Conservation (phyloP, 1,140 invertebrate species). For the Listronotus bonariensis region DNA sequence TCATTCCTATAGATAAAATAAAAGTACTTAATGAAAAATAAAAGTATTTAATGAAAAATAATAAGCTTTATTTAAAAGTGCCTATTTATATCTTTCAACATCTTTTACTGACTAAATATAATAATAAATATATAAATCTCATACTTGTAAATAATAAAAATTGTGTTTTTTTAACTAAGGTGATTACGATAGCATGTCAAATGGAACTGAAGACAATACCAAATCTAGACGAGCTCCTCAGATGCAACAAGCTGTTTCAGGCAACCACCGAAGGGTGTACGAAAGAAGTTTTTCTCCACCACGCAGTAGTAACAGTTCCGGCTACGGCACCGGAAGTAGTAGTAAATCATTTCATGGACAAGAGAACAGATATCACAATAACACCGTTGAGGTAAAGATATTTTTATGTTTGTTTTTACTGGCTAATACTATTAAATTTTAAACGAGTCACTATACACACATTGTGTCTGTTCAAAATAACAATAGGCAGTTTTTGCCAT, state of each 20-base stretch:
- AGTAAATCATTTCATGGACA: slow-evolving; percentile 67
- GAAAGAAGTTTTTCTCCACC: slow-evolving; percentile 79
- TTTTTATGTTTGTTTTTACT: too few relatives aligned
- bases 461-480: too few relatives aligned
- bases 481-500: too few relatives aligned
- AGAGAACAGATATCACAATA: slow-evolving; percentile 51
- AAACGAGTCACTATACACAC: too few relatives aligned
- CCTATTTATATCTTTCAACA: too few relatives aligned
- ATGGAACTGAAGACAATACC: slow-evolving; percentile 44
- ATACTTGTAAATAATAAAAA: background rate
- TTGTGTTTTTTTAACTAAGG: slow-evolving; percentile 48
- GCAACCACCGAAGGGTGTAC: slow-evolving; percentile 68
- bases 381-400: slow-evolving; percentile 27
- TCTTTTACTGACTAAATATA: background rate
- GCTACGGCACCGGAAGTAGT: slow-evolving; percentile 81
- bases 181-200: slow-evolving; percentile 70
- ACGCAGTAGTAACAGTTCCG: slow-evolving; percentile 80
- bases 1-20: too few relatives aligned
- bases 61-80: too few relatives aligned
- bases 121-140: slow-evolving; percentile 9
- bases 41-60: too few relatives aligned
- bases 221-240: slow-evolving; percentile 51
- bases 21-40: too few relatives aligned
- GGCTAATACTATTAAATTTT: too few relatives aligned
- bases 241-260: slow-evolving; percentile 61